A percentile compares a stretch with the other conserved stretches of the same genome.
These are phyloP conservation scores for Romanogobio albipinnatus DNA, from an alignment of 2,113 vertebrate genomes.

Conservation along the genomic window DNA sequence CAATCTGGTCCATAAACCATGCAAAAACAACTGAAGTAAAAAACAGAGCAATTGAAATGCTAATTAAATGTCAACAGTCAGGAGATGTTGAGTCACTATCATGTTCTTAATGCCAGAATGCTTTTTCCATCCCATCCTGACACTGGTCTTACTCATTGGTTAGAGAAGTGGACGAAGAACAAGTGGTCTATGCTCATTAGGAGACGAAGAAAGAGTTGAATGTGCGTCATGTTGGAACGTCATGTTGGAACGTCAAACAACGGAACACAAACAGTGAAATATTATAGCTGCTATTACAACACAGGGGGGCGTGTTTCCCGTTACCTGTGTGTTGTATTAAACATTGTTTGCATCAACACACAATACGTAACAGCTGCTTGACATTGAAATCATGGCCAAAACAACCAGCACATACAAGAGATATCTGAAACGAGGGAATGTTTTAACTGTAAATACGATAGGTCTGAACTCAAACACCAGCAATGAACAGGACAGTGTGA, in stretches of 20 bases:
- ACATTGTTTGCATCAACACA: slow-evolving; percentile 25
- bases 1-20: slow-evolving; percentile 55
- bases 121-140: slow-evolving; percentile 55
- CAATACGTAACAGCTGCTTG: slow-evolving; percentile 20
- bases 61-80: slow-evolving; percentile 49
- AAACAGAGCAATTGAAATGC: slow-evolving; percentile 25
- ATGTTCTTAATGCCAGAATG: slow-evolving; percentile 49
- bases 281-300: neutral
- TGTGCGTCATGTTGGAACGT: slow-evolving; percentile 20
- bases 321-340: slow-evolving; percentile 5
- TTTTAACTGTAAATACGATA: slow-evolving; percentile 59
- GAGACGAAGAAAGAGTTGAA: slow-evolving; percentile 26
- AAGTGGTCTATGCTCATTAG: slow-evolving; percentile 11
- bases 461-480: slow-evolving; percentile 38
- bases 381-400: slow-evolving; percentile 12
- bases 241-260: slow-evolving; percentile 16
- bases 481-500: neutral
- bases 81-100: slow-evolving; percentile 70
- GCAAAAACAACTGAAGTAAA: slow-evolving; percentile 50
- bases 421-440: slow-evolving; percentile 47
- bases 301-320: neutral
- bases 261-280: neutral
- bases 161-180: slow-evolving; percentile 52
- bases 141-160: slow-evolving; percentile 55
- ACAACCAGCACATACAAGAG: slow-evolving; percentile 7